These are phyloP conservation scores for Drosophila setosimentum DNA, from an alignment of 2,888 invertebrate species.

Conservation along the genomic window DNA sequence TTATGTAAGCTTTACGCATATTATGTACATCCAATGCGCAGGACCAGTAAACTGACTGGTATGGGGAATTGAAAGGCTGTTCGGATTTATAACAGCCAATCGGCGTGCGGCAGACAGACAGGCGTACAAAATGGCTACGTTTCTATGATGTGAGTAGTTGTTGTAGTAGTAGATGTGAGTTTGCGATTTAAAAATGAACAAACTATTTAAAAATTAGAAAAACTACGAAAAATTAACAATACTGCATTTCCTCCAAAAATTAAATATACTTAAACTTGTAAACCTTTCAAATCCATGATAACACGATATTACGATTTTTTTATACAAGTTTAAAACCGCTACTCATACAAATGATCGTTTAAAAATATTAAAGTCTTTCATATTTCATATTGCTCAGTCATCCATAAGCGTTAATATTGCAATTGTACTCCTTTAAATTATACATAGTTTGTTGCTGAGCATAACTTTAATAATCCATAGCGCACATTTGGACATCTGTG, in stretches of 20 bases:
- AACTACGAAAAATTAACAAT: no score
- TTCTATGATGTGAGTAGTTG: neutral
- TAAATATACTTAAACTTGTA: neutral
- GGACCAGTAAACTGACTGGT: slow-evolving; percentile 33
- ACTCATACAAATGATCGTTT: neutral
- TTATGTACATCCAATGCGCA: slow-evolving; percentile 74
- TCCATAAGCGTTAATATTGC: neutral
- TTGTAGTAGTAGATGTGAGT: neutral
- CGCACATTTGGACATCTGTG: slow-evolving; percentile 72
- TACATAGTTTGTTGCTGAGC: slow-evolving; percentile 4
- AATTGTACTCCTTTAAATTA: neutral
- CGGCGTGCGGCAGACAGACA: slow-evolving; percentile 35
- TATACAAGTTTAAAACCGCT: neutral
- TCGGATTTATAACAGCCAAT: slow-evolving; percentile 65
- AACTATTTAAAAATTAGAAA: neutral
- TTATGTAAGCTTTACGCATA: slow-evolving; percentile 52
- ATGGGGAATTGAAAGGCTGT: slow-evolving; percentile 36
- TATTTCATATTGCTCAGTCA: neutral
- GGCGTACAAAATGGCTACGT: slow-evolving; percentile 69
- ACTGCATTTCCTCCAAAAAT: neutral
- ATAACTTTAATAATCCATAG: slow-evolving; percentile 61
- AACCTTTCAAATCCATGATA: neutral
- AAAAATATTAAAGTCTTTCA: no score
- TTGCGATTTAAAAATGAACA: neutral
- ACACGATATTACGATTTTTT: neutral